Base-by-base conservation (phyloP, 2,113 vertebrate genomes). In the Mustela lutreola region DNA sequence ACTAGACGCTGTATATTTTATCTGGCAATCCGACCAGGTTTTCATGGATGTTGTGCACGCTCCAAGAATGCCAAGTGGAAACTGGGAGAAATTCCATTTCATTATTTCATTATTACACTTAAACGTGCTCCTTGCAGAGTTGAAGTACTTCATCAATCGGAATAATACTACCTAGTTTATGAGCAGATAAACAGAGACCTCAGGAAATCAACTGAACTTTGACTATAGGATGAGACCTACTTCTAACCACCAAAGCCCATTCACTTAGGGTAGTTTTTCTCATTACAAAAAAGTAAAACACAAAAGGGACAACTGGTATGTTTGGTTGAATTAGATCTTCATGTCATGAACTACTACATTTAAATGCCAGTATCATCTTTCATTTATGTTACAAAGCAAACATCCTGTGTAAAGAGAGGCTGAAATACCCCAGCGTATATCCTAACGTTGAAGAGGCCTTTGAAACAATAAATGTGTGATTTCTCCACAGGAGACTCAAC, bases 381-480 rank as follows among this genome's bases (percentile, higher is more conserved):
- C 83, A 83, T 58, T 97, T 78, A 91, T 24, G 67, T 63, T 95
- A 63, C 82, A 97, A 84, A 94, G 48, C 50, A 93, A 95, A 95
- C 26, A 70, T 63, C 36, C 80, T 93, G 15, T n/a, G 18, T 62
- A 86, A 75, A 81, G 62, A 92, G 45, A 31, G 18, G 42, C 75
- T 84, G 70, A 50, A 67, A 63, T 2, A 39, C 39, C 28, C 33
- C 18, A 71, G 4, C 16, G 24, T 3, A 26, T 28, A 85, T 10
- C 45, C 56, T 39, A 70, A 42, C 31, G 33, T 7, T 83, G 56
- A 95, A 56, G 67, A 65, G 56, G 53, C 2, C 84, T 96, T 90
- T 88, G 60, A 91, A 82, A 31, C 76, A 94, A 85, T 62, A 83
- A 95, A 78, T 79, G 50, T 93, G 36, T 45, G 87, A 26, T 76